A percentile compares a stretch with the other conserved stretches of the same genome.
These are phyloP conservation scores for Gymnoscopelus microlampas DNA, from an alignment of 2,797 vertebrate species.

Conservation along the genomic window DNA sequence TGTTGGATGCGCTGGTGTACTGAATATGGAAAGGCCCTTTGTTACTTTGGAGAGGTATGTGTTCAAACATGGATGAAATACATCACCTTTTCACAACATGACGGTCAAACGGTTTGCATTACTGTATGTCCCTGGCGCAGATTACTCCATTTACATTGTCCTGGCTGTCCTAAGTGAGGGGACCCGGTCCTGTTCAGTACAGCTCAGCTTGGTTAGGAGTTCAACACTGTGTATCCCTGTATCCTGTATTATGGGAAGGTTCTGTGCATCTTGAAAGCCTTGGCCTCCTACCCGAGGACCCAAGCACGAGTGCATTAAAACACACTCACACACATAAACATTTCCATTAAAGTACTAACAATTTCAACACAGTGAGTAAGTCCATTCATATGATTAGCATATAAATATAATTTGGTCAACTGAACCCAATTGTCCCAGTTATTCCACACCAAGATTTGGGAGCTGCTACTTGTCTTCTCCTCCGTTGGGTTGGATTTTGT, in stretches of 20 bases:
- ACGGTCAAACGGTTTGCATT: no score
- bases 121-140: no score
- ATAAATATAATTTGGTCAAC: constrained; percentile 3
- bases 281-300: constrained; percentile 12
- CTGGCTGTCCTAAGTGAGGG: background rate
- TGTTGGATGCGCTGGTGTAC: background rate
- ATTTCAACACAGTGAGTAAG: constrained; percentile 1
- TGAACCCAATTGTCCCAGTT: background rate
- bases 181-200: background rate
- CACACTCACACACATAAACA: background rate
- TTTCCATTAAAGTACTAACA: constrained; percentile 34
- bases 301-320: background rate
- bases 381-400: constrained; percentile 20
- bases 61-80: constrained; percentile 1
- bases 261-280: background rate
- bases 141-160: background rate
- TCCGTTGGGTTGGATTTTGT: constrained; percentile 31
- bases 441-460: constrained; percentile 16
- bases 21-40: background rate
- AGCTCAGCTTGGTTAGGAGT: background rate
- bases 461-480: constrained; percentile 67
- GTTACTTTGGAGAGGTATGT: constrained; percentile 9
- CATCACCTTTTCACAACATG: no score
- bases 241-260: background rate
- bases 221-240: constrained; percentile 8